Evolutionary conservation across 2,113 vertebrate species (phyloP), one percentile per base, ranked within the genome.

Genomic region (Addax nasomaculatus): DNA sequence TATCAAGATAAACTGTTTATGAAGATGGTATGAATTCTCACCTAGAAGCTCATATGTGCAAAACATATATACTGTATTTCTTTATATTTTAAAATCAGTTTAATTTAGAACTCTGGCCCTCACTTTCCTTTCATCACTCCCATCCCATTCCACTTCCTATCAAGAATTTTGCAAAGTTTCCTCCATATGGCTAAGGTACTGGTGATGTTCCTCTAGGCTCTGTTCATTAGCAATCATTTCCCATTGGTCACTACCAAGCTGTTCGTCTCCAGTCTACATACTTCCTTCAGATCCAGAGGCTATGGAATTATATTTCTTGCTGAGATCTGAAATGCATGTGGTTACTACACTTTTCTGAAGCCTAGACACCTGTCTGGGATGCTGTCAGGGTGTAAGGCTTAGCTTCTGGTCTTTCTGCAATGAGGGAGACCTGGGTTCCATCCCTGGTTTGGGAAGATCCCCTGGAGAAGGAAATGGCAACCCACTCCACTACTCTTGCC

Each of bases 21-120:
- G 29, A 96, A 83, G 67, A 88, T 64, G 45, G 23, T 73, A 70
- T 85, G 33, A 92, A 76, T 93, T 85, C 13, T 10, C 29, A 8
- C 53, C 7, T 86, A 92, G 90, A 92, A 62, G 10, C 7, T 80
- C 84, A 89, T 39, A 16, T 78, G 25, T 51, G 3, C 4, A 36
- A 55, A 80, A 95, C 23, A 76, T 23, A 87, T 16, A 89, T 10
- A n/a, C 11, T 73, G 29, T 27, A 76, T 93, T 93, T 85, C 30
- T 51, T 86, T 90, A 43, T 84, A 62, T 85, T 94, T 96, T 90
- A 62, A 78, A 87, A 83, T 89, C 14, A 45, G 60, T 93, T 81
- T 64, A n/a, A 70, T 70, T 96, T 85, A 94, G 57, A 76, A 60
- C 15, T 14, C 11, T 43, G 17, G 5, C 23, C 7, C 19, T 88